phyloP scores from a whole-genome alignment of 2,888 invertebrate species.

The Dioctria rufipes region DNA sequence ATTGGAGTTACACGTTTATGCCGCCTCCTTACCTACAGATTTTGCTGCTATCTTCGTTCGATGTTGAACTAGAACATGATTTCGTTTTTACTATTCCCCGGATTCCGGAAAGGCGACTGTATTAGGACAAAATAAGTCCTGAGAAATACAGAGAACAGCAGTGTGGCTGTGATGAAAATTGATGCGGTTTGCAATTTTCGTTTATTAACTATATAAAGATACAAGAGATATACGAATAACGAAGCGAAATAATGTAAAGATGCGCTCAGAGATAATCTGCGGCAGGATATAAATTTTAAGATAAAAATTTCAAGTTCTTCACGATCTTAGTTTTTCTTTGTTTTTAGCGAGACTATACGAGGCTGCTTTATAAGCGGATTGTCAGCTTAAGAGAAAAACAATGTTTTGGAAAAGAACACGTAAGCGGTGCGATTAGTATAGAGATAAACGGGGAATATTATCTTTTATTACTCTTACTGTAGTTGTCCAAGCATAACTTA shows the following conservation, averaged over 20 bases:
- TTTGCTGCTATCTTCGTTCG: not conserved
- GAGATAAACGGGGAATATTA: no score
- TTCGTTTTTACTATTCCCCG: conserved; percentile 18
- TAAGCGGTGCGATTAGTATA: no score
- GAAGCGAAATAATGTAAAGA: not conserved
- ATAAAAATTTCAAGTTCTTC: not conserved
- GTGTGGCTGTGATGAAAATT: conserved; percentile 17
- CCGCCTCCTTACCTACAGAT: not conserved
- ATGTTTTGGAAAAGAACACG: not conserved
- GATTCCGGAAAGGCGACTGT: conserved; percentile 11
- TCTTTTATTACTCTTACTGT: no score
- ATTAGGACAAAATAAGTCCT: not conserved
- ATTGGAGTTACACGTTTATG: not conserved
- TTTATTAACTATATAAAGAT: conserved; percentile 48
- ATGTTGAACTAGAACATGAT: conserved; percentile 16
- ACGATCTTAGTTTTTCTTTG: not conserved
- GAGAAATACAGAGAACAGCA: not conserved
- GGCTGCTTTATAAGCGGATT: not conserved
- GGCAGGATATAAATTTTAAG: not conserved
- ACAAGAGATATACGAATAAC: not conserved
- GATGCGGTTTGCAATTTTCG: conserved; percentile 36
- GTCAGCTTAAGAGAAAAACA: not conserved
- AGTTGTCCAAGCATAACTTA: no score
- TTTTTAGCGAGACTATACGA: not conserved
- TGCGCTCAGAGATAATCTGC: not conserved